phyloP scores from a whole-genome alignment of 2,797 vertebrate species.

The Ciconia nigra region DNA sequence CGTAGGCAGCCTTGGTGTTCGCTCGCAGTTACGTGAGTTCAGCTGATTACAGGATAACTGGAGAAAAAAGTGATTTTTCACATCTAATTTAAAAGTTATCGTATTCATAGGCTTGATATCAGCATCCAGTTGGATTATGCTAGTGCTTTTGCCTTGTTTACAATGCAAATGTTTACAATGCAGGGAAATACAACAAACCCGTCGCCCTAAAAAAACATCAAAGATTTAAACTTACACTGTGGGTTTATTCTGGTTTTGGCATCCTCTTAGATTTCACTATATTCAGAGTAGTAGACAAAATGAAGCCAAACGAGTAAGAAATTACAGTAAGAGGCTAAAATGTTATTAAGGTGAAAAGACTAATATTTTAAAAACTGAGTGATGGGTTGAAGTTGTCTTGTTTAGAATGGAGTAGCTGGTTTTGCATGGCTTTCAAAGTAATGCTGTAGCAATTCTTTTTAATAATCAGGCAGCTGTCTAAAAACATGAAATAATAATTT shows the following conservation, averaged over 20 bases:
- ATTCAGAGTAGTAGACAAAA: not conserved
- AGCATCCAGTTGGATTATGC: not conserved
- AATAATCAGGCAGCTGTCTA: not conserved
- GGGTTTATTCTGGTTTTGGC: not conserved
- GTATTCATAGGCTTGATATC: fast-evolving
- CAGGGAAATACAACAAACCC: not conserved
- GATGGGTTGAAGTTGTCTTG: not conserved
- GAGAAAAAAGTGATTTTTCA: not conserved
- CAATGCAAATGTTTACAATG: not conserved
- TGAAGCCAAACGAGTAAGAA: not conserved
- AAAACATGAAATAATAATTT: not conserved
- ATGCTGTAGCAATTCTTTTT: not conserved
- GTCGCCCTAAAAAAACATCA: not conserved
- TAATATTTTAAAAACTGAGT: not conserved
- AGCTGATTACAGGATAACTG: not conserved
- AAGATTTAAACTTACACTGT: fast-evolving
- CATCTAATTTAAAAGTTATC: not conserved
- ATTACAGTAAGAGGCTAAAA: not conserved
- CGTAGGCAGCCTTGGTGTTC: not conserved
- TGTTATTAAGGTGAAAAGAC: not conserved
- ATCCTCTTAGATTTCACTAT: not conserved
- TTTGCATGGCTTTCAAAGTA: not conserved
- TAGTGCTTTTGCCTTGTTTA: not conserved
- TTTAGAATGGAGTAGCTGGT: not conserved
- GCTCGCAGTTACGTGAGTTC: not conserved